Conservation (phyloP, 2,797 vertebrate genomes). For the Jordanella pulchra region DNA sequence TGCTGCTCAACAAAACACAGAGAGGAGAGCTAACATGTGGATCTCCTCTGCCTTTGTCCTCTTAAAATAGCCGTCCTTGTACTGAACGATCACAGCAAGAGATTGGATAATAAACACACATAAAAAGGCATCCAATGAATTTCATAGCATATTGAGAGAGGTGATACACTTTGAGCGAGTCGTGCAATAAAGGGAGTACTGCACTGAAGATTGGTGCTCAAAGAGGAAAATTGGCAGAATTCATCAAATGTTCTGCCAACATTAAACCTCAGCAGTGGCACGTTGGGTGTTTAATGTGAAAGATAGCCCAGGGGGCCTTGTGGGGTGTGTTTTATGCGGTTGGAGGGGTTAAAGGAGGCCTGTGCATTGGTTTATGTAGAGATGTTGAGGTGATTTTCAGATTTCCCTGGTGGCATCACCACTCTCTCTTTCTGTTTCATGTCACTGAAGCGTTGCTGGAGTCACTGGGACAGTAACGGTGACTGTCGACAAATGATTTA, state of each 20-base stretch:
- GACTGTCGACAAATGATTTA: conserved; percentile 84
- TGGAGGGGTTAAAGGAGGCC: conserved; percentile 76
- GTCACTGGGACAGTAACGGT: conserved; percentile 74
- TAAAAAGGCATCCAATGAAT: conserved; percentile 51
- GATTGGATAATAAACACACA: conserved; percentile 59
- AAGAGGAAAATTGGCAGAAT: conserved; percentile 75
- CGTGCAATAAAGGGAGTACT: conserved; percentile 64
- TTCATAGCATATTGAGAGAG: conserved; percentile 48
- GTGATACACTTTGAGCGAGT: conserved; percentile 50
- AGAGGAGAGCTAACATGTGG: background rate
- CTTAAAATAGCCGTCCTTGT: conserved; percentile 41
- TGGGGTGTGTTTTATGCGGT: conserved; percentile 75
- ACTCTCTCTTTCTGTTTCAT: conserved; percentile 63
- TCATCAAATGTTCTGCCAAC: conserved; percentile 69
- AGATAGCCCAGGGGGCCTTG: conserved; percentile 68
- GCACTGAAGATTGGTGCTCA: conserved; percentile 60
- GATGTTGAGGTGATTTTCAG: conserved; percentile 78
- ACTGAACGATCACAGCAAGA: conserved; percentile 24
- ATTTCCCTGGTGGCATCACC: conserved; percentile 83
- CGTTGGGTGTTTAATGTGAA: conserved; percentile 72
- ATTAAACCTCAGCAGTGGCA: conserved; percentile 58
- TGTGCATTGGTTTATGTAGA: conserved; percentile 70
- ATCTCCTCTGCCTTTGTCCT: conserved; percentile 37
- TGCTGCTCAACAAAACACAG: background rate
- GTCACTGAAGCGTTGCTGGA: conserved; percentile 71